Conservation (phyloP, 1,140 invertebrate species). For the Oreohelix idahoensis region DNA sequence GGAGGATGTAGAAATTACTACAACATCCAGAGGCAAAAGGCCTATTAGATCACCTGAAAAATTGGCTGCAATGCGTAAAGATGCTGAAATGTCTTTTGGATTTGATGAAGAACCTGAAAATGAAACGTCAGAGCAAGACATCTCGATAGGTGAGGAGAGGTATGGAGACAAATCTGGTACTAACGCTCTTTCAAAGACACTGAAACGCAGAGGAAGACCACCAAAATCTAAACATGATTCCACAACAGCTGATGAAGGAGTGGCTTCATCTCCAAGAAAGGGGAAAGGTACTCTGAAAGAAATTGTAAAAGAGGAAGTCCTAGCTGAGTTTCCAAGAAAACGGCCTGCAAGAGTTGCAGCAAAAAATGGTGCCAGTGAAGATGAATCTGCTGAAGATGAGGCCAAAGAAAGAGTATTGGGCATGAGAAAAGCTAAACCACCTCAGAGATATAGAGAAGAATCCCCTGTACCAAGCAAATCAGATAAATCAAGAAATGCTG, state of each 20-base stretch:
- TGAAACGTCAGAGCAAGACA: neutral
- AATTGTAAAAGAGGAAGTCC: neutral
- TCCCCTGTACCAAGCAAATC: conserved; percentile 38
- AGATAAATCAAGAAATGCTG: conserved; percentile 33
- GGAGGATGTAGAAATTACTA: conserved; percentile 26
- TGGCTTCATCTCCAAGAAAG: neutral
- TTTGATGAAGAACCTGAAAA: conserved; percentile 41
- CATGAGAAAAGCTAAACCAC: conserved; percentile 33
- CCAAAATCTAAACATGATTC: neutral
- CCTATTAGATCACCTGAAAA: conserved; percentile 43
- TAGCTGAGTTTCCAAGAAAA: conserved; percentile 23
- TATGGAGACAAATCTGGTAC: neutral
- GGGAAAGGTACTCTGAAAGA: neutral
- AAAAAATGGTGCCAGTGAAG: conserved; percentile 19
- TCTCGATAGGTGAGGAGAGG: neutral
- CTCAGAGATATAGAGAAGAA: conserved; percentile 43
- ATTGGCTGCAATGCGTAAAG: conserved; percentile 41
- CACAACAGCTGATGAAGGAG: neutral
- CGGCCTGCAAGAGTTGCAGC: conserved; percentile 8
- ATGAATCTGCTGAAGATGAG: conserved; percentile 38
- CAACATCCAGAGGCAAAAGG: conserved; percentile 21
- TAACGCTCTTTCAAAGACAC: conserved; percentile 19
- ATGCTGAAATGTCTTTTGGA: conserved; percentile 43
- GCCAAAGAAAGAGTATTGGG: conserved; percentile 3
- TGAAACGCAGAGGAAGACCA: neutral